Base-by-base conservation (phyloP, 2,797 vertebrate genomes). In the Ispidina picta region DNA sequence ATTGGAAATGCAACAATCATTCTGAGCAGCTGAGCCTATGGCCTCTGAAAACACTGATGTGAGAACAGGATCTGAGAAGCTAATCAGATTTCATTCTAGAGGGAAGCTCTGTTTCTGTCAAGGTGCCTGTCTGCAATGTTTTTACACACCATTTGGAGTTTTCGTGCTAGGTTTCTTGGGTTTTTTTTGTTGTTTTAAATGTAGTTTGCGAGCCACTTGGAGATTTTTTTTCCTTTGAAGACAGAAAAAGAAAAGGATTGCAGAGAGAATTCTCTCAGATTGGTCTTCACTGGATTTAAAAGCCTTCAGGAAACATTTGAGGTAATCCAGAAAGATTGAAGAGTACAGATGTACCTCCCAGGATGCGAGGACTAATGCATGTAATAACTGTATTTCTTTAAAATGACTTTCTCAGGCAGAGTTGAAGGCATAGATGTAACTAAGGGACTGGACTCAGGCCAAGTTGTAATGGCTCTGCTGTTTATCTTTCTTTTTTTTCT, bases 301-400 rank as follows among this genome's bases (percentile, higher is more conserved):
- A 95, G 86, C 89, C 94, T 97, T 96, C 95, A 97, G 75, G 88
- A 96, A 95, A 93, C 64, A 68, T 86, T 85, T 80, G 74, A 90
- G 75, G 84, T 55, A 94, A 95, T 89, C 71, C 56, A 80, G 33
- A 63, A 52, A 92, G 73, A 94, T 86, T 86, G 91, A 95, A 72
- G 84, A 80, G 68, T 79, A 65, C 66, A 90, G 71, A 58, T 91
- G 81, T 83, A 75, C 86, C 84, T 94, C 92, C 91, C 86, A 92
- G 91, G 83, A 95, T 86, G 78, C 3, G 5, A 88, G 83, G 81
- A 91, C 92, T 95, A 94, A 94, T 65, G 87, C 60, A 76, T 78
- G 69, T 79, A 94, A 94, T 93, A 95, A 88, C 74, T 90, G 37
- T 89, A 90, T 90, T 94, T 93, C 86, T 95, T 95, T 92, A 90